Evolutionary conservation across 2,888 invertebrate genomes (phyloP).

Genomic region (Tenthredo scrophulariae): DNA sequence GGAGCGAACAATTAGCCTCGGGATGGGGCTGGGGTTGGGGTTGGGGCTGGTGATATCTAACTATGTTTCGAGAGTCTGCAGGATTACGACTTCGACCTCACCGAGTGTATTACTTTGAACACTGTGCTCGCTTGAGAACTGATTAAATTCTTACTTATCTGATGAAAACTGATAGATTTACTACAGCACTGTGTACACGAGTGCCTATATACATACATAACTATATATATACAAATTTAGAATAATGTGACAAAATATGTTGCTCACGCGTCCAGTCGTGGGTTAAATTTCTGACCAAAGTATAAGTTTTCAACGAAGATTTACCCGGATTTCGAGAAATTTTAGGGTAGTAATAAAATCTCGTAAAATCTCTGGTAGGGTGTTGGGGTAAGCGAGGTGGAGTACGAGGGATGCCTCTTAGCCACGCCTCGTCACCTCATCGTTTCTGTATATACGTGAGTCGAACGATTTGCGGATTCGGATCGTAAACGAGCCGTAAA

Average conservation of each 20-base stretch:
- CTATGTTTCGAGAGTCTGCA: not conserved
- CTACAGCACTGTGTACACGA: not conserved
- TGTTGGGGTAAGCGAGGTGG: not conserved
- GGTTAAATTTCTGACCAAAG: not conserved
- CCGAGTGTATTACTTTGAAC: slow-evolving; percentile 19
- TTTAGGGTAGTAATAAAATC: not conserved
- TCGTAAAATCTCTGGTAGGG: not conserved
- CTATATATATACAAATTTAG: not conserved
- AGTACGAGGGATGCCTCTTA: slow-evolving; percentile 8
- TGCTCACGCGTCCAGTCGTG: not conserved
- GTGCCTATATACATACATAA: not conserved
- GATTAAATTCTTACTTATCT: slow-evolving; percentile 36
- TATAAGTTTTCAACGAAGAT: not conserved
- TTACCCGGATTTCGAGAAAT: not conserved
- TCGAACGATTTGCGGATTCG: slow-evolving; percentile 40
- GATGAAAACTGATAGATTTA: not conserved
- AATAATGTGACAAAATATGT: not conserved
- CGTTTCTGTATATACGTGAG: not conserved
- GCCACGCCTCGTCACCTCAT: slow-evolving; percentile 32
- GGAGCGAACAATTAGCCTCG: slow-evolving; percentile 35
- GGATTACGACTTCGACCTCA: slow-evolving; percentile 45
- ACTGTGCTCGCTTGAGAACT: not conserved
- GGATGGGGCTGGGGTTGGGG: not conserved
- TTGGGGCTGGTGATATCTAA: not conserved
- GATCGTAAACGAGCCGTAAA: slow-evolving; percentile 48